Conservation (phyloP, 2,113 vertebrate genomes). For the Rhineura floridana region DNA sequence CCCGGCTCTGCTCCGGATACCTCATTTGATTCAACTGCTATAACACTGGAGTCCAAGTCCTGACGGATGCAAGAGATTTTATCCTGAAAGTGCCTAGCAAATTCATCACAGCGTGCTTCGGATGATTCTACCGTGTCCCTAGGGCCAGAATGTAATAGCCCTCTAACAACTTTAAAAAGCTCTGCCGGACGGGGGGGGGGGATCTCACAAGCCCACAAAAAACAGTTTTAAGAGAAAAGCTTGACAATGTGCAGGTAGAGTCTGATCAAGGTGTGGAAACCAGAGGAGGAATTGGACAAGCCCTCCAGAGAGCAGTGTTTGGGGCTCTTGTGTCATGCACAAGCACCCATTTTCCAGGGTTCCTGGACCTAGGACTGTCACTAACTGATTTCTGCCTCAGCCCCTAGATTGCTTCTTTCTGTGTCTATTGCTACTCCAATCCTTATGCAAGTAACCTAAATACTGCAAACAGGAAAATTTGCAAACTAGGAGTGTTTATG, state of each 20-base stretch:
- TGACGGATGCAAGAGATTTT: no score
- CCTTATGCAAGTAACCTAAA: neutral
- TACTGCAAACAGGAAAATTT: neutral
- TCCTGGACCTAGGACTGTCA: neutral
- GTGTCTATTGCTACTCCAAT: neutral
- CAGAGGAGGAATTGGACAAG: neutral
- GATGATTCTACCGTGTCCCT: no score
- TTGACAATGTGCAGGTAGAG: neutral
- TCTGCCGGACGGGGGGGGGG: no score
- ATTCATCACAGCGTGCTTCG: no score
- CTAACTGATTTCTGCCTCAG: neutral
- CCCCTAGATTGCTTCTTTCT: neutral
- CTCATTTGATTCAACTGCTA: no score
- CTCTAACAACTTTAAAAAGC: no score
- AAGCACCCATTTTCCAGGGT: neutral
- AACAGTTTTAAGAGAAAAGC: neutral
- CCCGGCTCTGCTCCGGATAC: no score
- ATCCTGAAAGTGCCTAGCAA: no score
- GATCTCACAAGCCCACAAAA: neutral
- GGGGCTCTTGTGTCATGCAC: no score
- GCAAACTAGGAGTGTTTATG: neutral
- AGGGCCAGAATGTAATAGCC: no score
- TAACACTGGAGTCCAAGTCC: no score
- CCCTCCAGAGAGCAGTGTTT: neutral
- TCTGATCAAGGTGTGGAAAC: neutral